phyloP scores from a whole-genome alignment of 2,888 invertebrate genomes.

The Xestia ashworthii region DNA sequence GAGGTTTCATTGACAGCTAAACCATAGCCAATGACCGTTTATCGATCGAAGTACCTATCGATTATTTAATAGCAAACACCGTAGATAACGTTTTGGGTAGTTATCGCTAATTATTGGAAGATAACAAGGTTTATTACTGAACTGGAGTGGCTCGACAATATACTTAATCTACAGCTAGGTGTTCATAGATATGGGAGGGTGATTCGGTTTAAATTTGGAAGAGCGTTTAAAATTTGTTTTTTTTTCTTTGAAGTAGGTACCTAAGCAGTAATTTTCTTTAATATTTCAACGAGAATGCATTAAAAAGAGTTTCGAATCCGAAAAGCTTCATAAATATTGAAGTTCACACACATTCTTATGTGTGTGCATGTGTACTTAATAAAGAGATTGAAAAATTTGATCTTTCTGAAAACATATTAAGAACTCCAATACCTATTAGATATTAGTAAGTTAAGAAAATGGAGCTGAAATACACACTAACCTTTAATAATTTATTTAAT shows the following conservation, averaged over 20 bases:
- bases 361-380: background rate
- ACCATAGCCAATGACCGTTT: conserved; percentile 86
- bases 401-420: background rate
- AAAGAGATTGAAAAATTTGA: background rate
- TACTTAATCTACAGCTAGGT: conserved; percentile 69
- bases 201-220: conserved; percentile 41
- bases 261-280: background rate
- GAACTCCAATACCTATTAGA: background rate
- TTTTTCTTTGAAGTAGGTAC: background rate
- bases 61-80: conserved; percentile 90
- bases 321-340: background rate
- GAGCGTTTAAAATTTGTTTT: background rate
- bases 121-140: conserved; percentile 86
- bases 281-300: background rate
- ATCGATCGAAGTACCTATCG: conserved; percentile 85
- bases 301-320: background rate
- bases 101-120: conserved; percentile 89
- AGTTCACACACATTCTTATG: too few species aligned
- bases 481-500: conserved; percentile 18
- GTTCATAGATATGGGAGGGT: conserved; percentile 64
- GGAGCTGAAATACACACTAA: background rate
- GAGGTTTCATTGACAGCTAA: conserved; percentile 59
- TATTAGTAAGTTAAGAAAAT: background rate
- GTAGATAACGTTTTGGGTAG: conserved; percentile 87
- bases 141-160: conserved; percentile 82